These are phyloP conservation scores for Drosophila setosimentum DNA, from an alignment of 2,888 invertebrate species.

Conservation along the genomic window DNA sequence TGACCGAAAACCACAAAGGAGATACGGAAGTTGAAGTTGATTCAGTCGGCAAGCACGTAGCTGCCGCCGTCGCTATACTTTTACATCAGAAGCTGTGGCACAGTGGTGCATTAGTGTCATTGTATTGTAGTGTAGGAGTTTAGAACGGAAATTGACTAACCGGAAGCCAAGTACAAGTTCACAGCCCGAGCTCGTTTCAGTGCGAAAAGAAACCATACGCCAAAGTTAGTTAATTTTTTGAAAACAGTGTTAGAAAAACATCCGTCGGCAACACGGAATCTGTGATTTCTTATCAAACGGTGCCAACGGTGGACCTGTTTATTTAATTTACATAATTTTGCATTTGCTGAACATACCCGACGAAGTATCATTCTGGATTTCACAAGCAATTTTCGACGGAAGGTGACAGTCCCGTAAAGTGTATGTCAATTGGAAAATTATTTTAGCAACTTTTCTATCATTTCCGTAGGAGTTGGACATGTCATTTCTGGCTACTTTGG, in stretches of 20 bases:
- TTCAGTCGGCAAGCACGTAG: slow-evolving; percentile 69
- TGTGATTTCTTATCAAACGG: slow-evolving; percentile 25
- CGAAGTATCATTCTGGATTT: slow-evolving; percentile 84
- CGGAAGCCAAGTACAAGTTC: slow-evolving; percentile 71
- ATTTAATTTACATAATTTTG: slow-evolving; percentile 68
- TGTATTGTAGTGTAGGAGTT: slow-evolving; percentile 62
- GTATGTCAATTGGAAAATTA: slow-evolving; percentile 52
- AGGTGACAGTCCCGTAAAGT: slow-evolving; percentile 64
- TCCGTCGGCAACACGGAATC: slow-evolving; percentile 64
- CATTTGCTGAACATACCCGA: slow-evolving; percentile 41
- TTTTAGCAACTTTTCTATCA: slow-evolving; percentile 64
- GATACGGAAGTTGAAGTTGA: slow-evolving; percentile 84
- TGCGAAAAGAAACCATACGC: slow-evolving; percentile 40
- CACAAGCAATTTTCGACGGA: slow-evolving; percentile 84
- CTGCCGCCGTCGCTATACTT: slow-evolving; percentile 47
- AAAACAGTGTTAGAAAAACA: slow-evolving; percentile 44
- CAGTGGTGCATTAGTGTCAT: slow-evolving; percentile 52
- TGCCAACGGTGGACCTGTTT: slow-evolving; percentile 19
- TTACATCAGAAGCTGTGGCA: slow-evolving; percentile 43
- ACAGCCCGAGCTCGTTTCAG: slow-evolving; percentile 38
- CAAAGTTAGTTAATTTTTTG: slow-evolving; percentile 36
- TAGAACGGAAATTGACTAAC: slow-evolving; percentile 82
- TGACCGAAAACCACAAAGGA: slow-evolving; percentile 82
- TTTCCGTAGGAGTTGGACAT: slow-evolving; percentile 85
- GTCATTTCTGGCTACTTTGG: slow-evolving; percentile 86